phyloP scores from a whole-genome alignment of 2,113 vertebrate species.

The Rousettus leschenaultii region DNA sequence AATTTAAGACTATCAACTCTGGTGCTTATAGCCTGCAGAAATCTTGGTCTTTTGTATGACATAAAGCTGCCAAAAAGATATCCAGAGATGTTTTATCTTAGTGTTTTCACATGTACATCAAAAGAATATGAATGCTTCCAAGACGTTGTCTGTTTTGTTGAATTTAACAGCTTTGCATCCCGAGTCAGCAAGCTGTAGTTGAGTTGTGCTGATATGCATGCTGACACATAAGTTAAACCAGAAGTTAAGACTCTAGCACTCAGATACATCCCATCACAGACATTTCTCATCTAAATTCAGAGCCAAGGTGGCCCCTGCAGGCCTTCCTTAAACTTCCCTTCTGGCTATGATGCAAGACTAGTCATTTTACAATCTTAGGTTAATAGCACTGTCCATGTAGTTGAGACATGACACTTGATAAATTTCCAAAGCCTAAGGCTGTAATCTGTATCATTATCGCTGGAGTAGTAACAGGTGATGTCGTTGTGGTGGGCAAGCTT shows the following conservation, averaged over 20 bases:
- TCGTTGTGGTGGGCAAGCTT: background rate
- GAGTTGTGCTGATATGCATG: background rate
- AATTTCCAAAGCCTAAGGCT: background rate
- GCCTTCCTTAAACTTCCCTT: background rate
- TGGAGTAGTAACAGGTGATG: background rate
- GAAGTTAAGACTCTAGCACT: background rate
- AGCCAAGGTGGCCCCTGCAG: background rate
- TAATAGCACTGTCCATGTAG: background rate
- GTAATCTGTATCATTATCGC: background rate
- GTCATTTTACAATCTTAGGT: background rate
- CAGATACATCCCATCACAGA: background rate
- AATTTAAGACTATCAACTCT: background rate
- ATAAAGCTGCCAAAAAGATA: constrained; percentile 12
- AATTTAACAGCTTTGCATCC: constrained; percentile 50
- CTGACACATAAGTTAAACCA: background rate
- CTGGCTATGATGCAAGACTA: background rate
- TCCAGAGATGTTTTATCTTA: constrained; percentile 4
- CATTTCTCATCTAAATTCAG: background rate
- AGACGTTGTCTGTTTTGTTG: constrained; percentile 49
- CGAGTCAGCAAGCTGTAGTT: background rate
- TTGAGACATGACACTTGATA: background rate
- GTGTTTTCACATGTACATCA: constrained; percentile 35
- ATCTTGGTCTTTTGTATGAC: background rate
- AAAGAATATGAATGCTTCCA: constrained; percentile 44
- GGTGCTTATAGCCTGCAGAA: background rate